Evolutionary conservation across 2,797 vertebrate species (phyloP).

Genomic region (Lagocephalus sceleratus): DNA sequence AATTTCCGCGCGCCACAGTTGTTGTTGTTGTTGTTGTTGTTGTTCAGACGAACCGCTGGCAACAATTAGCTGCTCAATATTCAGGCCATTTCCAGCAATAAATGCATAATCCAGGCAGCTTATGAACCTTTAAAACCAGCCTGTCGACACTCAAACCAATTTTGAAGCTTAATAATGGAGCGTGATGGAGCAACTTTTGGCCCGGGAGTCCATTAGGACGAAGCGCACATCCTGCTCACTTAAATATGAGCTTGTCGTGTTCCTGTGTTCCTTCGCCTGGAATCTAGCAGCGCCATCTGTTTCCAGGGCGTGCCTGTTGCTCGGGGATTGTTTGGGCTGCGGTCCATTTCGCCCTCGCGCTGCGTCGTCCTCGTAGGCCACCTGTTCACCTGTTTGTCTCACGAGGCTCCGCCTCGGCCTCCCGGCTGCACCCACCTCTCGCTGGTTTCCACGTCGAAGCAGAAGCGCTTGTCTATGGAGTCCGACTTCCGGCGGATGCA

Average conservation of each 20-base stretch:
- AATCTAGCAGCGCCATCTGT: constrained; percentile 61
- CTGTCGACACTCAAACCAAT: constrained; percentile 8
- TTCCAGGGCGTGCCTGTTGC: constrained; percentile 32
- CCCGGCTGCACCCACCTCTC: constrained; percentile 83
- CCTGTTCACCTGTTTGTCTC: constrained; percentile 70
- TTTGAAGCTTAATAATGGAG: too few relatives aligned
- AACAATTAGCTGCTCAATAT: constrained; percentile 20
- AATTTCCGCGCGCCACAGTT: constrained; percentile 8
- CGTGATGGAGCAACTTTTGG: constrained; percentile 12
- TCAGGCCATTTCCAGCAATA: constrained; percentile 18
- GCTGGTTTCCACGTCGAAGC: constrained; percentile 91
- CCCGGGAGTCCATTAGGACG: constrained; percentile 38
- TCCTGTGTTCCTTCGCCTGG: constrained; percentile 44
- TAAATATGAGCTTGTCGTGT: constrained; percentile 59
- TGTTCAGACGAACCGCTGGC: constrained; percentile 7
- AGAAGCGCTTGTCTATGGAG: constrained; percentile 97
- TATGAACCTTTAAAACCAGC: constrained; percentile 45
- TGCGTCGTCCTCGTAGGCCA: constrained; percentile 63
- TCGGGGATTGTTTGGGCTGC: constrained; percentile 69
- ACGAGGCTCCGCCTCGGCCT: constrained; percentile 33
- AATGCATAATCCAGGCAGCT: constrained; percentile 31
- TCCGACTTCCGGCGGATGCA: constrained; percentile 92
- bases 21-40: constrained; percentile 14
- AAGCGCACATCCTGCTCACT: constrained; percentile 33
- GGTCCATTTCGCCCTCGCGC: constrained; percentile 62